Evolutionary conservation across 2,113 vertebrate species (phyloP).

Genomic region (Hyla sarda): DNA sequence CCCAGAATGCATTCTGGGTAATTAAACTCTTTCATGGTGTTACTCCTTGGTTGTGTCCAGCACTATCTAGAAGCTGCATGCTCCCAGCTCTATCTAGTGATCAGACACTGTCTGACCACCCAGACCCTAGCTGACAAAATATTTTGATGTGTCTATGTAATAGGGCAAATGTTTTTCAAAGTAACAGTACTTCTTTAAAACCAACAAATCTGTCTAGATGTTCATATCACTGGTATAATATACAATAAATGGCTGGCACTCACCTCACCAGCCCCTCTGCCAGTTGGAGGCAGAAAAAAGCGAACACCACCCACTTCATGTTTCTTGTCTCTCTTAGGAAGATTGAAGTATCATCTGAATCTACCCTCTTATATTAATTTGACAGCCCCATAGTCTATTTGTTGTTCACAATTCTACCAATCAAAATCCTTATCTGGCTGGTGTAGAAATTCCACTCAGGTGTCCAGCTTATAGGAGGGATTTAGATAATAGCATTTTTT

Average conservation of each 20-base stretch:
- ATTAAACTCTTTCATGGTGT: too few relatives aligned
- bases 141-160: too few relatives aligned
- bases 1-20: too few relatives aligned
- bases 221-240: neutral
- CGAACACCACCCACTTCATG: constrained; percentile 60
- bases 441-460: constrained; percentile 25
- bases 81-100: too few relatives aligned
- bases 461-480: constrained; percentile 31
- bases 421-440: neutral
- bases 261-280: constrained; percentile 60
- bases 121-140: too few relatives aligned
- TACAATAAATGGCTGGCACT: neutral
- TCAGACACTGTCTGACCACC: too few relatives aligned
- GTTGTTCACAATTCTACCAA: constrained; percentile 10
- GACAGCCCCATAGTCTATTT: neutral
- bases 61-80: too few relatives aligned
- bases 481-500: neutral
- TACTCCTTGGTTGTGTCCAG: too few relatives aligned
- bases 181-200: too few relatives aligned
- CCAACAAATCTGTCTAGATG: too few relatives aligned
- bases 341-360: neutral
- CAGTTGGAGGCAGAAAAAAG: constrained; percentile 59
- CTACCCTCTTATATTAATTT: constrained; percentile 7
- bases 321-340: neutral
- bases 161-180: too few relatives aligned